Conservation (phyloP, 2,888 invertebrate genomes). For the Acanthococcus lagerstroemiae region DNA sequence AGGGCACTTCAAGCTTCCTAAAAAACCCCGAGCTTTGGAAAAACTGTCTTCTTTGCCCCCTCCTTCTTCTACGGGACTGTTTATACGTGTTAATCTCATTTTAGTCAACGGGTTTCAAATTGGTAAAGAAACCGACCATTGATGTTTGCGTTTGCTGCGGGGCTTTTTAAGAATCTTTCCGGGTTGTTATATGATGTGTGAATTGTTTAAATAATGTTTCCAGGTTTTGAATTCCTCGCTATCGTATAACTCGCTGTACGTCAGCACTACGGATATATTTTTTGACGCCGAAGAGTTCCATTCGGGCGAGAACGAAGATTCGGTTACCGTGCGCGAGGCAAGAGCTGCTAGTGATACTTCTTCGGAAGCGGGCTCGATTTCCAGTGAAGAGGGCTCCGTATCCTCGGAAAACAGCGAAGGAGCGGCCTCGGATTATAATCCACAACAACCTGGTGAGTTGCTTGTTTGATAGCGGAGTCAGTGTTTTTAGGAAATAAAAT, state of each 20-base stretch:
- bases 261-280: conserved; percentile 61
- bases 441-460: conserved; percentile 41
- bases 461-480: neutral
- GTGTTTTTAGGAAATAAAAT: neutral
- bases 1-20: no score
- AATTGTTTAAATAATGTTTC: no score
- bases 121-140: no score
- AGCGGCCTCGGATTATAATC: conserved; percentile 45
- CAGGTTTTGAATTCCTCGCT: conserved; percentile 38
- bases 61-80: no score
- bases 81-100: no score
- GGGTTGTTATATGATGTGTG: no score
- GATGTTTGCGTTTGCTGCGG: no score
- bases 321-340: conserved; percentile 33
- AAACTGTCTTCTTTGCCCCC: no score
- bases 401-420: conserved; percentile 57
- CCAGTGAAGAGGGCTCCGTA: conserved; percentile 57
- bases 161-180: no score
- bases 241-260: conserved; percentile 65
- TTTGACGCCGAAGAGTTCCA: conserved; percentile 63
- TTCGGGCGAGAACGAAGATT: conserved; percentile 29
- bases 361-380: conserved; percentile 59
- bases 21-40: no score
- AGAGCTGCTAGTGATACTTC: conserved; percentile 49
- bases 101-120: no score